These are phyloP conservation scores for Tetanocera ferruginea DNA, from an alignment of 2,888 invertebrate species.

Conservation along the genomic window DNA sequence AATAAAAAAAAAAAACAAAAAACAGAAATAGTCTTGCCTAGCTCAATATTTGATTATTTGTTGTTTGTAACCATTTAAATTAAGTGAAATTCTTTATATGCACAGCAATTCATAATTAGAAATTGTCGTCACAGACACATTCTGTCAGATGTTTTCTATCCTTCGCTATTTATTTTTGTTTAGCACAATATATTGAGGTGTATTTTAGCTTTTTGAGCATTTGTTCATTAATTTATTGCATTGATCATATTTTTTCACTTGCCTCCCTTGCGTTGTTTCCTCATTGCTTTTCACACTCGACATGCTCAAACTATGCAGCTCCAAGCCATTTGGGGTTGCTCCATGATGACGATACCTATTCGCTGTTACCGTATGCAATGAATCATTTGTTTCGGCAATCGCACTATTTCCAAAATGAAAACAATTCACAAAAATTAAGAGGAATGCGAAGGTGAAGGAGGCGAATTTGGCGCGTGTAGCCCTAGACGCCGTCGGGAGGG, in stretches of 20 bases:
- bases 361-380: constrained; percentile 13
- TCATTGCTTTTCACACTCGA: background rate
- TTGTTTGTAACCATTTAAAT: background rate
- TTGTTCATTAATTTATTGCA: background rate
- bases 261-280: background rate
- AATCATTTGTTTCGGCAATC: constrained; percentile 44
- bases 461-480: background rate
- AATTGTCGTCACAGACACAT: constrained; percentile 8
- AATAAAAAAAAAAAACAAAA: too few relatives aligned
- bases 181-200: background rate
- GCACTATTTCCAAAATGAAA: constrained; percentile 45
- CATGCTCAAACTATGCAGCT: background rate
- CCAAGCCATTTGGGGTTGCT: background rate
- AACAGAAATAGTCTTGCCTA: background rate
- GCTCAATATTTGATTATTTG: background rate
- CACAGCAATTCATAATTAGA: constrained; percentile 18
- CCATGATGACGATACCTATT: background rate
- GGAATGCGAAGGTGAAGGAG: constrained; percentile 31
- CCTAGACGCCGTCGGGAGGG: background rate
- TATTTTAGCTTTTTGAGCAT: background rate
- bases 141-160: constrained; percentile 8
- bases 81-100: background rate
- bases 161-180: background rate
- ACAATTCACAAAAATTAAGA: constrained; percentile 43
- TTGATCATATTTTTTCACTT: constrained; percentile 14